Evolutionary conservation across 2,888 invertebrate genomes (phyloP).

Genomic region (Brachyptera risi): DNA sequence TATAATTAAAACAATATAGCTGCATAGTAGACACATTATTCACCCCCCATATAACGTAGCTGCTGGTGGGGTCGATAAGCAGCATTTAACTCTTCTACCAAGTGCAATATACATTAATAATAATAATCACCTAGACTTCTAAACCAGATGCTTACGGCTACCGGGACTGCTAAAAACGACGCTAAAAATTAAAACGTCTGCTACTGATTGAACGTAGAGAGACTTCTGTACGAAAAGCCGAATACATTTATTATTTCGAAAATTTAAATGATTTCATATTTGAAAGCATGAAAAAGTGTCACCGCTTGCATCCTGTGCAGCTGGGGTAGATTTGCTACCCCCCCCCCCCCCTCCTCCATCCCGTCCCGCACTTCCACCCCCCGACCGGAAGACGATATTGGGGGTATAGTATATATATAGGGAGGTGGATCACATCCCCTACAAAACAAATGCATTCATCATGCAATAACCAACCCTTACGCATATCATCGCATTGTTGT

Average conservation of each 20-base stretch:
- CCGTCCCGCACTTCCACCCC: background rate
- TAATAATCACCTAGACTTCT: no score
- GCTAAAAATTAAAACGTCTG: background rate
- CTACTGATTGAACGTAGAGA: background rate
- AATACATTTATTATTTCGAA: no score
- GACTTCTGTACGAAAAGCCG: no score
- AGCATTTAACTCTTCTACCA: no score
- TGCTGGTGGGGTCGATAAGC: no score
- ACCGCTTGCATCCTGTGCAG: slow-evolving; percentile 1
- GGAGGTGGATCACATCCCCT: background rate
- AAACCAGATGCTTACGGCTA: no score
- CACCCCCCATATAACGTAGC: no score
- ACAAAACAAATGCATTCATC: background rate
- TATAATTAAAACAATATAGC: no score
- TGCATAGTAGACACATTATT: no score
- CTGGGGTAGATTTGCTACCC: background rate
- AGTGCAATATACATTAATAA: no score
- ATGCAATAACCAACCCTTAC: background rate
- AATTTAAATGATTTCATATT: no score
- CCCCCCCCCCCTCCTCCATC: background rate
- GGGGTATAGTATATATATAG: background rate
- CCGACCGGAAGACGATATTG: background rate
- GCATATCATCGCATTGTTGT: background rate
- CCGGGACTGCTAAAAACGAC: no score
- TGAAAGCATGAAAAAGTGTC: background rate